A percentile compares a stretch with the other conserved stretches of the same genome.
Conservation (phyloP, 2,888 invertebrate genomes). For the Drosophila mercatorum region DNA sequence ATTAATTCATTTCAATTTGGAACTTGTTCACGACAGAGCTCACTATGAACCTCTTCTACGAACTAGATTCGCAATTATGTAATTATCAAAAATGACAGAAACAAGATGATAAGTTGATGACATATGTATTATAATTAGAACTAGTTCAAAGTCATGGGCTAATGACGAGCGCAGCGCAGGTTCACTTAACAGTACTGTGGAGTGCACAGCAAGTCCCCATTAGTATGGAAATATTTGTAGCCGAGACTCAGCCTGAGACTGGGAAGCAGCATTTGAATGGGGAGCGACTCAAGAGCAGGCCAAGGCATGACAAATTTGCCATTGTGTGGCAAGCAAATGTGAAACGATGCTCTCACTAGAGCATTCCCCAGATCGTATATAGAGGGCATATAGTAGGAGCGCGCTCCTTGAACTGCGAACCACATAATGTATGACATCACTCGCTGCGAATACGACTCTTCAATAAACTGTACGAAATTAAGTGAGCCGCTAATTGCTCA, state of each 20-base stretch:
- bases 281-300: slow-evolving; percentile 25
- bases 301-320: slow-evolving; percentile 38
- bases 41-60: no score
- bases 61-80: neutral
- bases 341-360: slow-evolving; percentile 48
- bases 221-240: slow-evolving; percentile 22
- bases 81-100: neutral
- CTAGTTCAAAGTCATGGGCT: slow-evolving; percentile 11
- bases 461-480: slow-evolving; percentile 57
- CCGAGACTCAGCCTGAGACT: slow-evolving; percentile 34
- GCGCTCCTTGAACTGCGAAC: slow-evolving; percentile 17
- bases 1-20: neutral
- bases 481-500: slow-evolving; percentile 69
- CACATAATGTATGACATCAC: slow-evolving; percentile 60
- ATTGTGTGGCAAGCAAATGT: slow-evolving; percentile 68
- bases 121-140: slow-evolving; percentile 7
- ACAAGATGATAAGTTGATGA: neutral
- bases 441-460: slow-evolving; percentile 24
- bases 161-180: slow-evolving; percentile 3
- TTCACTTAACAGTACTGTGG: slow-evolving; percentile 32
- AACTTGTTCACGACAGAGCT: neutral
- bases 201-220: slow-evolving; percentile 17
- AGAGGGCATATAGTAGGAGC: neutral
- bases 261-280: slow-evolving; percentile 53
- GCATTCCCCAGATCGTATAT: slow-evolving; percentile 41